A percentile compares a stretch with the other conserved stretches of the same genome.
phyloP scores from a whole-genome alignment of 92 coral and sea anemone genomes.

The Parazoanthus darwini region DNA sequence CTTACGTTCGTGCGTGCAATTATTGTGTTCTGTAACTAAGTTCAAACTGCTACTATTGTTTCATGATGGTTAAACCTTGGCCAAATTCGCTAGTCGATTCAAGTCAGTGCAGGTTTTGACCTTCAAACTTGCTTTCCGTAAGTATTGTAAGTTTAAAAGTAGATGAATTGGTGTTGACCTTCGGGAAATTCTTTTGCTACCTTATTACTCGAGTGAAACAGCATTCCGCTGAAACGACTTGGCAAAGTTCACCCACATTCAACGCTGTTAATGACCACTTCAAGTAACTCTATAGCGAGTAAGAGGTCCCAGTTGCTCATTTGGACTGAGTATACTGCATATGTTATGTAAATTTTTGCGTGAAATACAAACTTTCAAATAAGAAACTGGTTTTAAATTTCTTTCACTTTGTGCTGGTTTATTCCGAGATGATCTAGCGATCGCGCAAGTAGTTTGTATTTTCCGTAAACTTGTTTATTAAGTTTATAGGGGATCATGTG shows the following conservation, averaged over 20 bases:
- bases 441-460: background rate
- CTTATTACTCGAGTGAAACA: background rate
- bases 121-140: no score
- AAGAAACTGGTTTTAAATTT: background rate
- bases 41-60: no score
- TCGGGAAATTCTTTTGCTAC: background rate
- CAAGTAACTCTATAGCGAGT: background rate
- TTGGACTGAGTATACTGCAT: background rate
- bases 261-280: background rate
- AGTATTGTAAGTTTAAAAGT: no score
- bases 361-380: background rate
- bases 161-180: background rate
- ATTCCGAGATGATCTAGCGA: background rate
- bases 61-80: no score
- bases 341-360: no score
- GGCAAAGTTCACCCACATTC: slow-evolving; percentile 2
- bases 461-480: background rate
- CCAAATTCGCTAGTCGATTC: no score
- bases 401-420: background rate
- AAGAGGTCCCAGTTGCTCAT: background rate
- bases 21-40: no score
- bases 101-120: no score
- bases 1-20: no score
- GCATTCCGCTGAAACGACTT: background rate
- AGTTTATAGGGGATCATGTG: no score